These are phyloP conservation scores for Solenodon paradoxus DNA, from an alignment of 2,113 vertebrate species.

Conservation along the genomic window DNA sequence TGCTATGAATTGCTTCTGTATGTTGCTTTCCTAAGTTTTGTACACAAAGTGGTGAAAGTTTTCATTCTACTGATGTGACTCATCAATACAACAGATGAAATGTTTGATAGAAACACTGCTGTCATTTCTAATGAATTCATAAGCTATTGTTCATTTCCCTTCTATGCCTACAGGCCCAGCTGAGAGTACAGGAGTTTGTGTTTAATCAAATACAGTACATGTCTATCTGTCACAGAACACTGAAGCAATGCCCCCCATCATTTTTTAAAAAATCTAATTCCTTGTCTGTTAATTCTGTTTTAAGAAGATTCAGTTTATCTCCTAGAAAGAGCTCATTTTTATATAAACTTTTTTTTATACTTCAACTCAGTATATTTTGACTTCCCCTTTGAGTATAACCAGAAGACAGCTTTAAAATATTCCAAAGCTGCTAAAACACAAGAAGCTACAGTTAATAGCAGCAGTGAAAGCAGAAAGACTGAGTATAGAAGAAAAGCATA, in stretches of 20 bases:
- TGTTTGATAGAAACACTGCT: constrained; percentile 64
- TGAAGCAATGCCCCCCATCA: background rate
- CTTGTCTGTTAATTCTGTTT: background rate
- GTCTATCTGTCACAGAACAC: constrained; percentile 36
- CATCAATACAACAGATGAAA: constrained; percentile 73
- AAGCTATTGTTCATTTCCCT: constrained; percentile 68
- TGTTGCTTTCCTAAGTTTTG: constrained; percentile 69
- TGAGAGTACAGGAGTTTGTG: constrained; percentile 24
- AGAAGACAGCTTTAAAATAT: background rate
- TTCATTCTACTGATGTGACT: constrained; percentile 71
- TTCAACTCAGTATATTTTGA: background rate
- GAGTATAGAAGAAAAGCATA: background rate
- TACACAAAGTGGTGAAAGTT: constrained; percentile 68
- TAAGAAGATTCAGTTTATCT: constrained; percentile 23
- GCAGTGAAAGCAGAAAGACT: background rate
- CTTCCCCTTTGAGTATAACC: background rate
- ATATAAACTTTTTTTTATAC: background rate
- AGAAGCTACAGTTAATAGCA: background rate
- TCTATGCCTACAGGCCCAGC: constrained; percentile 60
- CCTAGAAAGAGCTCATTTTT: background rate
- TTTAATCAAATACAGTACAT: constrained; percentile 33
- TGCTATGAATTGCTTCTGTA: constrained; percentile 66
- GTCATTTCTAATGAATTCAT: constrained; percentile 70
- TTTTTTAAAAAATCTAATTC: background rate
- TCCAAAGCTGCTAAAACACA: background rate